phyloP scores from a whole-genome alignment of 2,113 vertebrate species.

The Daphoenositta chrysoptera region DNA sequence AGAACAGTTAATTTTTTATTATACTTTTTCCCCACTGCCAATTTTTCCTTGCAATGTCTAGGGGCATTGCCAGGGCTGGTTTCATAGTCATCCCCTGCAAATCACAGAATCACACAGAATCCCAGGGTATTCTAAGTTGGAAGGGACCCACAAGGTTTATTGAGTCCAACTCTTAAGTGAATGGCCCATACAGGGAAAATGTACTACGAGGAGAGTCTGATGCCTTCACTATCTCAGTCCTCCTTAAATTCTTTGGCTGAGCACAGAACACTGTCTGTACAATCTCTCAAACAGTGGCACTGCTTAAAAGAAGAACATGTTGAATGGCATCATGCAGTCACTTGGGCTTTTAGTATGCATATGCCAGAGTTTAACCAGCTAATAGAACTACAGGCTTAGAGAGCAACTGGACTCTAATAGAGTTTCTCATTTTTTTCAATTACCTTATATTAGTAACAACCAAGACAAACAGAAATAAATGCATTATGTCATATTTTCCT shows the following conservation, averaged over 20 bases:
- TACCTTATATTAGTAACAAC: background rate
- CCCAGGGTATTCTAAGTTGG: background rate
- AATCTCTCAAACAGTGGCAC: background rate
- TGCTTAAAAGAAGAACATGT: background rate
- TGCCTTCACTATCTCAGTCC: background rate
- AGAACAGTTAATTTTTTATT: background rate
- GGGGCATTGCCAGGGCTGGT: background rate
- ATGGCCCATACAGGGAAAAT: background rate
- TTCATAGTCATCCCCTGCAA: background rate
- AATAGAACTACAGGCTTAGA: background rate
- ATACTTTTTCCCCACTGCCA: background rate
- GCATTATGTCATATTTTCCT: background rate
- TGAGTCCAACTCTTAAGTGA: background rate
- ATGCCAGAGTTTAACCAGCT: background rate
- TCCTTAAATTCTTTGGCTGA: background rate
- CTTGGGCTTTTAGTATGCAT: rapidly evolving
- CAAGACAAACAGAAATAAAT: background rate
- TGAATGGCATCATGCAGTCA: background rate
- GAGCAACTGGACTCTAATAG: background rate
- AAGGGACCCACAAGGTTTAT: background rate
- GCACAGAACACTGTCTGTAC: background rate
- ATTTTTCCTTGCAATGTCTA: background rate
- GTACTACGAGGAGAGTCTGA: rapidly evolving
- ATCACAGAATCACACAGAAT: background rate
- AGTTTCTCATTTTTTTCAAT: background rate